These are phyloP conservation scores for Aphis craccivora DNA, from an alignment of 1,140 invertebrate genomes.

Conservation along the genomic window DNA sequence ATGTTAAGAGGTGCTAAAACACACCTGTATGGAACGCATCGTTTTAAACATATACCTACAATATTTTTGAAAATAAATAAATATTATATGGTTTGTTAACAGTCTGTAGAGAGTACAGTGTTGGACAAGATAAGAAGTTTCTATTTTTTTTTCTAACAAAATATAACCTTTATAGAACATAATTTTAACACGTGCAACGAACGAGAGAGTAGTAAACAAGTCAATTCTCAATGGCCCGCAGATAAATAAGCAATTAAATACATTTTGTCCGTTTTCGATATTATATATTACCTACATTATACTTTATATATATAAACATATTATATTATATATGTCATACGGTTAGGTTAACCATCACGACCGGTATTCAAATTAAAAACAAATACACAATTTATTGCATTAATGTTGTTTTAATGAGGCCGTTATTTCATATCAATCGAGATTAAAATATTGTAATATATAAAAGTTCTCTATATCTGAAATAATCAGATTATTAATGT, in stretches of 20 bases:
- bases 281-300: not conserved
- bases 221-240: slow-evolving; percentile 17
- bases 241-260: slow-evolving; percentile 19
- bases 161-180: not conserved
- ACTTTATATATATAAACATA: not conserved
- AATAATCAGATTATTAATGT: slow-evolving; percentile 24
- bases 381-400: slow-evolving; percentile 13
- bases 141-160: not conserved
- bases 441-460: not conserved
- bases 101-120: not conserved
- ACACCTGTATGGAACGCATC: not conserved
- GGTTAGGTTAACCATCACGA: not conserved
- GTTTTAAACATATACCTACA: too few relatives aligned
- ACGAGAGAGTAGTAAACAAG: slow-evolving; percentile 14
- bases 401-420: slow-evolving; percentile 25
- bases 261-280: not conserved
- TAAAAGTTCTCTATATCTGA: not conserved
- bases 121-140: not conserved
- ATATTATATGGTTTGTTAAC: not conserved
- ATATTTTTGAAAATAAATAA: not conserved
- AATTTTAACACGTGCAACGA: not conserved
- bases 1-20: not conserved
- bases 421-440: slow-evolving; percentile 11
- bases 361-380: slow-evolving; percentile 37
- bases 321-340: not conserved